Conservation (phyloP, 2,113 vertebrate species). For the Oceanites oceanicus region DNA sequence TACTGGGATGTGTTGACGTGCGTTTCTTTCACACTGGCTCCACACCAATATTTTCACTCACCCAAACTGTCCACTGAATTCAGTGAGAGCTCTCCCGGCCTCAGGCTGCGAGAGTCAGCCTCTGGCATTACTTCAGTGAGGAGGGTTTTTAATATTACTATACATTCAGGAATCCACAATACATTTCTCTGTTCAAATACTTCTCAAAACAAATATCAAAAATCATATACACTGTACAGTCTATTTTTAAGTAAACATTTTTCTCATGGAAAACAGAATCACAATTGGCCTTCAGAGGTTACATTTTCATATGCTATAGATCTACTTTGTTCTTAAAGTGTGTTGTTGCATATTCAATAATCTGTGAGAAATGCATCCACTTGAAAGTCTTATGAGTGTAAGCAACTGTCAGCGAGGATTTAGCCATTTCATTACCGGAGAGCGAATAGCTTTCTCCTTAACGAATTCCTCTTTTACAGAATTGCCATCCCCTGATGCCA, state of each 20-base stretch:
- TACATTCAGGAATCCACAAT: conserved; percentile 63
- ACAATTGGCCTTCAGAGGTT: conserved; percentile 53
- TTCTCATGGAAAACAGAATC: conserved; percentile 44
- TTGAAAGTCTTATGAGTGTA: background rate
- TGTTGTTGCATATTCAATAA: conserved; percentile 48
- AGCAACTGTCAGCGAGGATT: conserved; percentile 86
- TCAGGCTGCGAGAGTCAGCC: background rate
- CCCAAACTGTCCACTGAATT: background rate
- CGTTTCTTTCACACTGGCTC: background rate
- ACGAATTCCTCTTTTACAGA: conserved; percentile 74
- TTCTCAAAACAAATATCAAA: conserved; percentile 56
- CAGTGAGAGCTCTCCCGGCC: background rate
- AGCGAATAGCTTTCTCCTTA: conserved; percentile 69
- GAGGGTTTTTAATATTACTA: conserved; percentile 26
- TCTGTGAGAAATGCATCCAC: conserved; percentile 15
- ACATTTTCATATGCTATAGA: conserved; percentile 38
- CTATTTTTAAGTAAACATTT: conserved; percentile 62
- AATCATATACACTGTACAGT: conserved; percentile 60
- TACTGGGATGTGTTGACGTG: background rate
- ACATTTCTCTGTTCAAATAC: conserved; percentile 49
- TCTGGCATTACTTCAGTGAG: background rate
- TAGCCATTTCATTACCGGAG: conserved; percentile 80
- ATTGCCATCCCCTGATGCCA: conserved; percentile 87
- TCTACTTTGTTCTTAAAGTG: conserved; percentile 60
- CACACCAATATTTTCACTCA: background rate